Conservation (phyloP, 2,888 invertebrate species). For the Notocelia uddmanniana region DNA sequence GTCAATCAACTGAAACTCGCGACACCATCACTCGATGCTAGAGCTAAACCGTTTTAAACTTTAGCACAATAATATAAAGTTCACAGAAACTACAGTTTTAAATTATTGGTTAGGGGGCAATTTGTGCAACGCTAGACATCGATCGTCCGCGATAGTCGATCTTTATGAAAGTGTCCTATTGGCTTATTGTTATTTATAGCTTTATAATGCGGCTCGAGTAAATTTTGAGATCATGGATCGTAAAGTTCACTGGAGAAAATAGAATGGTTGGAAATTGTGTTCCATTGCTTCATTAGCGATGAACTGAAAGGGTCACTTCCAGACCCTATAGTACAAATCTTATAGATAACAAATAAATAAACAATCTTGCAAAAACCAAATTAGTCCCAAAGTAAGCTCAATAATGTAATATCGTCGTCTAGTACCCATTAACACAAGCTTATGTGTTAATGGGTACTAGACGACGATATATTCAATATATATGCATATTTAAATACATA, state of each 20-base stretch:
- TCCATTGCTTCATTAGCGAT: conserved; percentile 3
- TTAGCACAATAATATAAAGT: conserved; percentile 2
- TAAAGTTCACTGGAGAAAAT: conserved; percentile 40
- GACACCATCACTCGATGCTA: neutral
- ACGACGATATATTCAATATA: too few relatives aligned
- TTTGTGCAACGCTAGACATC: conserved; percentile 39
- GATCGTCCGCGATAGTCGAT: conserved; percentile 34
- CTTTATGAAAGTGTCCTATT: conserved; percentile 45
- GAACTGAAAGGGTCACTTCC: neutral
- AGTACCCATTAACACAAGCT: too few relatives aligned
- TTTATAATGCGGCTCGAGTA: conserved; percentile 42
- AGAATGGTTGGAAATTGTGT: conserved; percentile 11
- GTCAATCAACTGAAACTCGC: conserved; percentile 48
- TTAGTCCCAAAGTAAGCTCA: too few relatives aligned
- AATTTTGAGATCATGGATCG: conserved; percentile 40
- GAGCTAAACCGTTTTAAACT: conserved; percentile 13
- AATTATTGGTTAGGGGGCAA: conserved; percentile 13
- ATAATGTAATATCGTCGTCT: too few relatives aligned
- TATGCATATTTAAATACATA: too few relatives aligned
- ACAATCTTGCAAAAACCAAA: too few relatives aligned
- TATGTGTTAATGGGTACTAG: too few relatives aligned
- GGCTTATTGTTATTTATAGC: conserved; percentile 43
- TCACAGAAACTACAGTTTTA: conserved; percentile 1
- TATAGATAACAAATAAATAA: too few relatives aligned
- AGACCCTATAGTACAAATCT: neutral